Percentiles rank a stretch among this genome's conserved stretches.
phyloP scores from a whole-genome alignment of 2,113 vertebrate genomes.

The Monarcha castaneiventris region DNA sequence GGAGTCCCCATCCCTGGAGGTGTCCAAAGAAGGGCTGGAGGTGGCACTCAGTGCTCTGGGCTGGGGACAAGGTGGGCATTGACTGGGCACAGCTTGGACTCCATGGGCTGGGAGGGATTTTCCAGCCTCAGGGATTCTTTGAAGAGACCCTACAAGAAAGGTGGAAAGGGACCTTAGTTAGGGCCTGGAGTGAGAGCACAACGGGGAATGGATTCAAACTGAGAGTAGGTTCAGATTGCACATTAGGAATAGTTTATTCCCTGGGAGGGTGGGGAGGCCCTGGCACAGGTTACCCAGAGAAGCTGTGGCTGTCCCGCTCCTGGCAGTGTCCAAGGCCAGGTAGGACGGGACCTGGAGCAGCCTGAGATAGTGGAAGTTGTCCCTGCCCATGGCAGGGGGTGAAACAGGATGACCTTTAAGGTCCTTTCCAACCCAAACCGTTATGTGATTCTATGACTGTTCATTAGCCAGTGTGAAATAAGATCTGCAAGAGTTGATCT shows the following conservation, averaged over 20 bases:
- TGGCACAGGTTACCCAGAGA: not conserved
- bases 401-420: not conserved
- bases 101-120: not conserved
- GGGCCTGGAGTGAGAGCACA: not conserved
- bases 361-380: not conserved
- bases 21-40: not conserved
- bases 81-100: not conserved
- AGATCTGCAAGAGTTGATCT: not conserved
- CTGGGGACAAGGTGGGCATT: not conserved
- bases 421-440: not conserved
- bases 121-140: not conserved
- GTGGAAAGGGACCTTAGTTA: not conserved
- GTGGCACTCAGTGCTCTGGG: not conserved
- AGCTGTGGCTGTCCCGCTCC: not conserved
- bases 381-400: not conserved
- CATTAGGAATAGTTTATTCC: not conserved
- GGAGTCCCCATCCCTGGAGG: not conserved
- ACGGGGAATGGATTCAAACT: not conserved
- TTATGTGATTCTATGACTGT: not conserved
- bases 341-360: accelerated
- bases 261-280: not conserved
- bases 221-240: not conserved
- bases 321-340: not conserved
- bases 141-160: not conserved
- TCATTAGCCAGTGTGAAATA: not conserved